A percentile compares a stretch with the other conserved stretches of the same genome.
Conservation (phyloP, 2,113 vertebrate genomes). For the Colossoma macropomum region DNA sequence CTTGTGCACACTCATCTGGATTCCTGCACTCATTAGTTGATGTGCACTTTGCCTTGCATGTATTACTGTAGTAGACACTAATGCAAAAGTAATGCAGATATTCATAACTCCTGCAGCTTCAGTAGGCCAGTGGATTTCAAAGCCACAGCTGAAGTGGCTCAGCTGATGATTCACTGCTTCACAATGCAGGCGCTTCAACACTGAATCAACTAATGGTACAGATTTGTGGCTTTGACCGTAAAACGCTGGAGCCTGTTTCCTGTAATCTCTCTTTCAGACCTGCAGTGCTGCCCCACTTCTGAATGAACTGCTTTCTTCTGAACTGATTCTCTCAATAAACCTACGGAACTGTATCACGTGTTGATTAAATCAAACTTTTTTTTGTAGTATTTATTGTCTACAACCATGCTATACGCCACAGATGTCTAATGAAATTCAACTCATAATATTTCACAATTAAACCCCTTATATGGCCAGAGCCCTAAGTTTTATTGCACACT, state of each 20-base stretch:
- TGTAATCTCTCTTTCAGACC: not conserved
- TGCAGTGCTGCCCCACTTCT: not conserved
- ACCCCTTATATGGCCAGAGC: too few species aligned
- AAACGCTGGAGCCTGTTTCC: slow-evolving; percentile 25
- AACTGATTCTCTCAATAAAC: too few species aligned
- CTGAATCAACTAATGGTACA: slow-evolving; percentile 22
- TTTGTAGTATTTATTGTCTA: too few species aligned
- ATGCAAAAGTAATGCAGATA: not conserved
- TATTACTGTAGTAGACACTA: not conserved
- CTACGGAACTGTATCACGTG: too few species aligned
- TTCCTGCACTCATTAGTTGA: not conserved
- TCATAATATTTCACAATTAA: too few species aligned
- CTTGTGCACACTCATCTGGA: not conserved
- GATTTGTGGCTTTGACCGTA: slow-evolving; percentile 24
- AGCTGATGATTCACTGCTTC: slow-evolving; percentile 31
- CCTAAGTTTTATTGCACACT: too few species aligned
- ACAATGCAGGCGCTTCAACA: slow-evolving; percentile 24
- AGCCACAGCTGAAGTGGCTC: not conserved
- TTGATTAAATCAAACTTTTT: not conserved
- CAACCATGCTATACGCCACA: too few species aligned
- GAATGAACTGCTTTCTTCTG: too few species aligned
- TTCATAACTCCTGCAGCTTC: not conserved
- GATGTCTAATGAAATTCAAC: too few species aligned
- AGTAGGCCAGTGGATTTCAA: not conserved
- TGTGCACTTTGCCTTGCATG: not conserved